Evolutionary conservation across 1,140 invertebrate genomes (phyloP), one percentile per base, ranked within the genome.

Genomic region (Coenobita brevimanus): DNA sequence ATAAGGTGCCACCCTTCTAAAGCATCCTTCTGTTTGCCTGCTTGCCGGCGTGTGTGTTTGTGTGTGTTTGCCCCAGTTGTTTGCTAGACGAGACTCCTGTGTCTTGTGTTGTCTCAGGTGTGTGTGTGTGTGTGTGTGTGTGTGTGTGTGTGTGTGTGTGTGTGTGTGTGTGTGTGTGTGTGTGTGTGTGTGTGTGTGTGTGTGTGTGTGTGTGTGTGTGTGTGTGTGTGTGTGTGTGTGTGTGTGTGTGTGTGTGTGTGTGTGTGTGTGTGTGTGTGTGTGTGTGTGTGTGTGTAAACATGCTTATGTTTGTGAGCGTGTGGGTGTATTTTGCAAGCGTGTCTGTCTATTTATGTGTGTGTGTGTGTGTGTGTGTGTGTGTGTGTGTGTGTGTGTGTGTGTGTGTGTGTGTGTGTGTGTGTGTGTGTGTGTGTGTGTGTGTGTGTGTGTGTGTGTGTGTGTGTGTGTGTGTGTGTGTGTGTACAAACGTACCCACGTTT

Each of bases 221-320:
- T 76, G 73, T 76, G 73, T 76, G 73, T 76, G 73, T 76, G 73
- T 76, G 73, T 76, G 73, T 76, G 73, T 76, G 73, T 76, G 73
- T 76, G 73, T 76, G 73, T 76, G 73, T 76, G 73, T 76, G 73
- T 76, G 73, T 76, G 73, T 76, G 73, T 76, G 73, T 76, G 73
- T 76, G 73, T 76, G 73, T 76, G 75, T 78, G 43, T 78, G 75
- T 78, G 41, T 78, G 41, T 78, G 75, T 78, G 75, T 78, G 73
- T 78, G 73, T 78, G 73, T 78, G 73, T 78, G 73, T 78, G 73
- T 78, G 73, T 43, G 73, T 78, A 43, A n/a, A n/a, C n/a, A n/a
- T n/a, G n/a, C n/a, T n/a, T n/a, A n/a, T n/a, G n/a, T n/a, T n/a
- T n/a, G n/a, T 78, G 73, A n/a, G 73, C 50, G 73, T 78, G 73